A percentile compares a stretch with the other conserved stretches of the same genome.
phyloP scores from a whole-genome alignment of 2,888 invertebrate species.

The Bombylius discolor region DNA sequence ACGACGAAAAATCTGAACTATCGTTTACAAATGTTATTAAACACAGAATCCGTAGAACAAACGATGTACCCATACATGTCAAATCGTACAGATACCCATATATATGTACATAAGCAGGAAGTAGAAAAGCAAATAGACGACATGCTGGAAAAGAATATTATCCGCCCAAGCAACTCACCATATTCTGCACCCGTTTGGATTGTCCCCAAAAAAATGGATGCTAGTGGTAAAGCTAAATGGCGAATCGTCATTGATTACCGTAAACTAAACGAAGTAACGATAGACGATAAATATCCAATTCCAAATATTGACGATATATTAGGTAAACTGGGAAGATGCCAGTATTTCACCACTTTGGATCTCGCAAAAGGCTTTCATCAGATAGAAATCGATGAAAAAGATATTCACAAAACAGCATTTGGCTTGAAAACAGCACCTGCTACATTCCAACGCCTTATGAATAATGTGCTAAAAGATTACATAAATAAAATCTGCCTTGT shows the following conservation, averaged over 20 bases:
- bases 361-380: constrained; percentile 14
- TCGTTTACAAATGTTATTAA: constrained; percentile 2
- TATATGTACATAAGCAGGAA: background rate
- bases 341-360: constrained; percentile 12
- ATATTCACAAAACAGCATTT: constrained; percentile 17
- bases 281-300: constrained; percentile 12
- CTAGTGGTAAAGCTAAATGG: constrained; percentile 12
- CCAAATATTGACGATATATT: constrained; percentile 13
- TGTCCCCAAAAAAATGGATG: constrained; percentile 12
- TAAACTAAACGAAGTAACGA: constrained; percentile 11
- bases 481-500: constrained; percentile 15
- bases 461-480: constrained; percentile 22
- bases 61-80: background rate
- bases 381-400: constrained; percentile 10
- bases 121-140: background rate
- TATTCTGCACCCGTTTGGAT: constrained; percentile 13
- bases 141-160: background rate
- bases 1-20: background rate
- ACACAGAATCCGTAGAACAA: background rate
- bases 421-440: constrained; percentile 31
- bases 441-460: constrained; percentile 30
- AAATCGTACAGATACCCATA: background rate
- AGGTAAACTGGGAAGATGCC: constrained; percentile 9
- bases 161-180: background rate
- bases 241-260: constrained; percentile 14